Conservation (phyloP, 2,113 vertebrate species). For the Rattus rattus region DNA sequence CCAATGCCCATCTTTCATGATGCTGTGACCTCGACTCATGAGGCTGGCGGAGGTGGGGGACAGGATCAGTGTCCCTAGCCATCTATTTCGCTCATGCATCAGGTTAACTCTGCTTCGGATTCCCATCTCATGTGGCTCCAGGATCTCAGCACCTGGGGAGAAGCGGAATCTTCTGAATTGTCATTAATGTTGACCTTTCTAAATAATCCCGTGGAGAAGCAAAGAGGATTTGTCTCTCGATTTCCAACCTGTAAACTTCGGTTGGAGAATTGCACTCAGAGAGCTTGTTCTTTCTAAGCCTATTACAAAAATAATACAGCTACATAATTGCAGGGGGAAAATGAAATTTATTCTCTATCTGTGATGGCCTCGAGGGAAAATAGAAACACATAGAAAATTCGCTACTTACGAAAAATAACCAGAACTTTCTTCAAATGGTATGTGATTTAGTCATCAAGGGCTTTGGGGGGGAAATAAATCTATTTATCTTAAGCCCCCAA, state of each 20-base stretch:
- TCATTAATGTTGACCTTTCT: constrained; percentile 57
- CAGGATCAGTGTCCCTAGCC: not conserved
- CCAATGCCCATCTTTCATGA: not conserved
- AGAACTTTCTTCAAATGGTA: constrained; percentile 35
- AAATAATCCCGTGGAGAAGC: constrained; percentile 11
- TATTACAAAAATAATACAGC: constrained; percentile 77
- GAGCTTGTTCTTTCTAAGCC: constrained; percentile 70
- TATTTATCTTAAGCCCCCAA: constrained; percentile 73
- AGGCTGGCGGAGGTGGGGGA: not conserved
- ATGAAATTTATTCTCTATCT: constrained; percentile 75
- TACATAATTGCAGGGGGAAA: constrained; percentile 76
- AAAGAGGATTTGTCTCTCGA: constrained; percentile 68
- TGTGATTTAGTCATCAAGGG: constrained; percentile 69
- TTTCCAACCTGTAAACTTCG: constrained; percentile 68
- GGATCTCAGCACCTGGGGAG: constrained; percentile 26
- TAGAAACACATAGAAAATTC: constrained; percentile 65
- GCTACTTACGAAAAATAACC: constrained; percentile 72
- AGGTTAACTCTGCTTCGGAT: not conserved
- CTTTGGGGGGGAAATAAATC: constrained; percentile 43
- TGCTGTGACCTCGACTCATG: not conserved
- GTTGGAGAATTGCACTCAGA: constrained; percentile 47
- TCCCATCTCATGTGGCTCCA: not conserved
- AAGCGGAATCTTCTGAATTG: constrained; percentile 62
- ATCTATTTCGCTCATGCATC: not conserved
- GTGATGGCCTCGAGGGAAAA: constrained; percentile 75